A percentile compares a stretch with the other conserved stretches of the same genome.
Evolutionary conservation across 2,797 vertebrate species (phyloP).

Genomic region (Avahi laniger): DNA sequence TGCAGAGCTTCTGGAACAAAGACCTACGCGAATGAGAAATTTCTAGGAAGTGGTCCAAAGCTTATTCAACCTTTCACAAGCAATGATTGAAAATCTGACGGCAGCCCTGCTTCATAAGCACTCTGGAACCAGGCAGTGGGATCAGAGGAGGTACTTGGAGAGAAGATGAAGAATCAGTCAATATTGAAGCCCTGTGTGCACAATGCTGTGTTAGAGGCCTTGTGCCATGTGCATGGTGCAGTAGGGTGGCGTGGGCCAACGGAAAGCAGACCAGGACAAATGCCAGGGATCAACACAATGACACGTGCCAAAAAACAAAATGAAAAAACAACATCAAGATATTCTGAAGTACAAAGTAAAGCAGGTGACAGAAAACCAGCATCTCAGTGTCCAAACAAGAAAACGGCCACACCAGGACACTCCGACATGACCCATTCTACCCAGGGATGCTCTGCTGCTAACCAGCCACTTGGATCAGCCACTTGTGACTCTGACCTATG

Average conservation of each 20-base stretch:
- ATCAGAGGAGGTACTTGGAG: background rate
- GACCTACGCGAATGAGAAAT: background rate
- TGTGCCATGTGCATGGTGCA: accelerated
- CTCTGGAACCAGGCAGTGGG: background rate
- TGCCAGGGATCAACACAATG: background rate
- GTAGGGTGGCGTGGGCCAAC: too few species aligned
- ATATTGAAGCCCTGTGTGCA: background rate
- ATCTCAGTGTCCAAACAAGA: background rate
- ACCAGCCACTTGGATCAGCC: background rate
- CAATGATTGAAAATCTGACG: background rate
- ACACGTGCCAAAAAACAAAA: background rate
- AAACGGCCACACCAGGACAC: too few species aligned
- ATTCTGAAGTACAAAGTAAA: background rate
- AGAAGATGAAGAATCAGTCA: background rate
- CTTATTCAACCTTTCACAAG: background rate
- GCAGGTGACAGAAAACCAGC: background rate
- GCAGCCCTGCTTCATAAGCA: background rate
- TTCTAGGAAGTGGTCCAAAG: background rate
- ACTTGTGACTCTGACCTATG: background rate
- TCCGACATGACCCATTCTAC: background rate
- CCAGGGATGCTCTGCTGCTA: background rate
- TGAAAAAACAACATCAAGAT: background rate
- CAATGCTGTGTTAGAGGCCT: background rate
- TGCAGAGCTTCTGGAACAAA: background rate
- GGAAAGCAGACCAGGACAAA: background rate